Conservation (phyloP, 2,113 vertebrate species). For the Theropithecus gelada region DNA sequence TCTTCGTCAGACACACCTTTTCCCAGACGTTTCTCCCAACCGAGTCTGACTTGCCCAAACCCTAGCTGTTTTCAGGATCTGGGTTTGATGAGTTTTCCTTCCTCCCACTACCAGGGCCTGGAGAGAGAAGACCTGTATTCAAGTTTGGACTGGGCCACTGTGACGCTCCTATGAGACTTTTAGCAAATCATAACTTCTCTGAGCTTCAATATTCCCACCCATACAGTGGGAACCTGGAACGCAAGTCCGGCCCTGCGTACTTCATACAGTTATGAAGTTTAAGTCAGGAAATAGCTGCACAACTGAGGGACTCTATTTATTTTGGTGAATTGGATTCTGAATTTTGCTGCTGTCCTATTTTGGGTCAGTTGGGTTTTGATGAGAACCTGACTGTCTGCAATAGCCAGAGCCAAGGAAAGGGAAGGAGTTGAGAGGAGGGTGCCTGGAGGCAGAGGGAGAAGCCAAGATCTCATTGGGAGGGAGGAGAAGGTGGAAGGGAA, state of each 20-base stretch:
- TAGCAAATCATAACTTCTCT: neutral
- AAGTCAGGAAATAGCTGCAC: neutral
- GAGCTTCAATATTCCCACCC: neutral
- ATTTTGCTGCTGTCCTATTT: neutral
- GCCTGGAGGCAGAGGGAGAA: neutral
- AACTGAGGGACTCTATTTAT: neutral
- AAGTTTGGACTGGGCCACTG: neutral
- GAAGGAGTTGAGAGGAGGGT: neutral
- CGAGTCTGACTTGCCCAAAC: constrained; percentile 40
- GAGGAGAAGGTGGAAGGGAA: neutral
- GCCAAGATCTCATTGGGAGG: neutral
- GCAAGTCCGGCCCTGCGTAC: neutral
- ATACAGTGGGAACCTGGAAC: neutral
- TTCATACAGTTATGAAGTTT: neutral
- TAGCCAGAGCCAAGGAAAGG: neutral
- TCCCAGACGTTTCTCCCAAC: constrained; percentile 58
- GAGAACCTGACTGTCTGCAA: neutral
- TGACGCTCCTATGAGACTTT: neutral
- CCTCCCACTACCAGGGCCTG: neutral
- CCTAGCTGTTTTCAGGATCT: constrained; percentile 48
- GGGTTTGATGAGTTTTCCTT: constrained; percentile 39
- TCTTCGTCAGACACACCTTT: constrained; percentile 53
- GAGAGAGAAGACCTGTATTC: constrained; percentile 20
- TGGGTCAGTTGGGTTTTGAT: neutral
- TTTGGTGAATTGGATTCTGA: neutral